A percentile compares a stretch with the other conserved stretches of the same genome.
These are phyloP conservation scores for Electrophaes corylata DNA, from an alignment of 2,888 invertebrate genomes.

Conservation along the genomic window DNA sequence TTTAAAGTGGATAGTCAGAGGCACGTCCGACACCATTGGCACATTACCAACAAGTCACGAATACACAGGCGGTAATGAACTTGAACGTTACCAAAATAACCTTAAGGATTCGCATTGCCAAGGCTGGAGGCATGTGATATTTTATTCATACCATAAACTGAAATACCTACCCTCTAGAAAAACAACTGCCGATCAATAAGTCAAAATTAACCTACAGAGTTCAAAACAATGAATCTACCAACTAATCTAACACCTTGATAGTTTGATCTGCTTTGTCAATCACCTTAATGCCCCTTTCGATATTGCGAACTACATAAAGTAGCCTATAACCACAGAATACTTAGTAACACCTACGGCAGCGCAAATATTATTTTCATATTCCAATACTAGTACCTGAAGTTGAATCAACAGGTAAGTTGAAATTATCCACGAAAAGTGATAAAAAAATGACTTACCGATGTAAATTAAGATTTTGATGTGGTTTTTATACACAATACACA, in stretches of 20 bases:
- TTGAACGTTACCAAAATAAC: slow-evolving; percentile 7
- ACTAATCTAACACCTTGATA: not conserved
- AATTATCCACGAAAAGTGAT: not conserved
- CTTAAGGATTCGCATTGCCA: slow-evolving; percentile 4
- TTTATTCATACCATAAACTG: slow-evolving; percentile 13
- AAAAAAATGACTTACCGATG: slow-evolving; percentile 19
- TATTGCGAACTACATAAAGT: not conserved
- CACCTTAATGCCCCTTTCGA: slow-evolving; percentile 1
- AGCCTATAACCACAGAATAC: slow-evolving; percentile 1
- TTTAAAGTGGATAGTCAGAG: too few species aligned
- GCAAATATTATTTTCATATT: slow-evolving; percentile 7
- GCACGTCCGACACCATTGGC: not conserved
- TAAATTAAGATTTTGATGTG: not conserved
- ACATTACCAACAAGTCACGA: not conserved
- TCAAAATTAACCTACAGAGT: not conserved
- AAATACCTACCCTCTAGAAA: not conserved
- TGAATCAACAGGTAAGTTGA: slow-evolving; percentile 18
- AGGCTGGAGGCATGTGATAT: not conserved
- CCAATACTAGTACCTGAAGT: slow-evolving; percentile 3
- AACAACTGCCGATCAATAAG: slow-evolving; percentile 4
- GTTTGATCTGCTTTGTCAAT: not conserved
- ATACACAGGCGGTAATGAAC: slow-evolving; percentile 1
- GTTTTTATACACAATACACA: slow-evolving; percentile 14
- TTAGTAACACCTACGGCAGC: not conserved
- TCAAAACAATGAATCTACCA: not conserved